These are phyloP conservation scores for Protula sp. DNA, from an alignment of 2,888 invertebrate species.

Conservation along the genomic window DNA sequence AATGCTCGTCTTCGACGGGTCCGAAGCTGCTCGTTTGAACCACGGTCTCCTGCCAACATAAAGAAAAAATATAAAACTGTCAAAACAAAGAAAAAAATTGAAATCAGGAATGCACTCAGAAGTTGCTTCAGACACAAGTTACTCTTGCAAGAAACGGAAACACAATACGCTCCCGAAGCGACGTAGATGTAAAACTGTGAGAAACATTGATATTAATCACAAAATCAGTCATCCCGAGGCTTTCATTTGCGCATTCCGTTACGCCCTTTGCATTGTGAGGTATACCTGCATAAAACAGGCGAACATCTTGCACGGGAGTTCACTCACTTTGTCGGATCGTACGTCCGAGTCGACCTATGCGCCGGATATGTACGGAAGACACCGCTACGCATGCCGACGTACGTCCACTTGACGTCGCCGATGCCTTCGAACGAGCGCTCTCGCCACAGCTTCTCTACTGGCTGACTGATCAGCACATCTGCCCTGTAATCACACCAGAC, in stretches of 20 bases:
- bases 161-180: too few relatives aligned
- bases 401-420: conserved; percentile 54
- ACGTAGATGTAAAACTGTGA: too few relatives aligned
- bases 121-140: too few relatives aligned
- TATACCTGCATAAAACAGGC: too few relatives aligned
- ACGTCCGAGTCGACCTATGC: conserved; percentile 50
- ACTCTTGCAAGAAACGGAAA: too few relatives aligned
- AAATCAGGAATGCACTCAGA: too few relatives aligned
- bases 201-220: too few relatives aligned
- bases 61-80: neutral
- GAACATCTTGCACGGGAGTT: too few relatives aligned
- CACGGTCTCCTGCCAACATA: conserved; percentile 44
- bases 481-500: conserved; percentile 40
- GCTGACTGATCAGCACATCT: conserved; percentile 53
- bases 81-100: neutral
- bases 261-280: too few relatives aligned
- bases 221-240: too few relatives aligned
- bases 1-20: conserved; percentile 52
- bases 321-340: conserved; percentile 52
- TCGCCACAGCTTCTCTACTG: conserved; percentile 52
- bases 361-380: conserved; percentile 55
- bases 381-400: conserved; percentile 54
- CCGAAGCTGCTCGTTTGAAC: conserved; percentile 50
- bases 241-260: too few relatives aligned
- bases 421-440: conserved; percentile 49